phyloP scores from a whole-genome alignment of 2,888 invertebrate species.

The Lissonota sp. region DNA sequence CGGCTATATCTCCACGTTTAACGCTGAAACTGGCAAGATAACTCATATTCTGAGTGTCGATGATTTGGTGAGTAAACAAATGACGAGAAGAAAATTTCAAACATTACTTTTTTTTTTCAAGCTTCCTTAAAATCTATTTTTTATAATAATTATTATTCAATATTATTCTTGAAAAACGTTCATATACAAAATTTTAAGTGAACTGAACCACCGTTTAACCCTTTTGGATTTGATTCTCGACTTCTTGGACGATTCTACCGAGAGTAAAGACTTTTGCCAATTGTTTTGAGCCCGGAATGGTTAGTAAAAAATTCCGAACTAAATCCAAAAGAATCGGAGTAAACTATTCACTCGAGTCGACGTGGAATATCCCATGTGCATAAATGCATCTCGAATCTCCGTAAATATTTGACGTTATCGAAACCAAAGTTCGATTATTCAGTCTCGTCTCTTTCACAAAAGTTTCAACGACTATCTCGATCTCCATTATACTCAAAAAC shows the following conservation, averaged over 20 bases:
- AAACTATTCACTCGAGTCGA: no score
- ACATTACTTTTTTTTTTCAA: background rate
- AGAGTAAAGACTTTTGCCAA: no score
- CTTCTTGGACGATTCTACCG: no score
- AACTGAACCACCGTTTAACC: no score
- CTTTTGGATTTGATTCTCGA: no score
- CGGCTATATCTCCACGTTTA: constrained; percentile 74
- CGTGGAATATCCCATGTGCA: background rate
- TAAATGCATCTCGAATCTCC: constrained; percentile 21
- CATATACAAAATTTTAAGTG: background rate
- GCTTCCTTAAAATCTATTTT: background rate
- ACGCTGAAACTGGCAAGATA: constrained; percentile 73
- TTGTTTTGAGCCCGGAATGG: no score
- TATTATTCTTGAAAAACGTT: background rate
- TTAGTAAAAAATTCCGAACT: no score
- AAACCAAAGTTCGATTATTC: constrained; percentile 47
- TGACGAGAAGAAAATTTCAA: background rate
- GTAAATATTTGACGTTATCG: constrained; percentile 51
- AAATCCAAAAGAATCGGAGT: no score
- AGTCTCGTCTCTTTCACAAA: constrained; percentile 23
- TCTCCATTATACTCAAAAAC: constrained; percentile 10
- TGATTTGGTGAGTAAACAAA: constrained; percentile 65
- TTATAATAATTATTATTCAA: no score
- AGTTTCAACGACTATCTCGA: constrained; percentile 36
- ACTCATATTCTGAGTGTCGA: constrained; percentile 64